These are phyloP conservation scores for Agrochola lota DNA, from an alignment of 2,888 invertebrate genomes.

Conservation along the genomic window DNA sequence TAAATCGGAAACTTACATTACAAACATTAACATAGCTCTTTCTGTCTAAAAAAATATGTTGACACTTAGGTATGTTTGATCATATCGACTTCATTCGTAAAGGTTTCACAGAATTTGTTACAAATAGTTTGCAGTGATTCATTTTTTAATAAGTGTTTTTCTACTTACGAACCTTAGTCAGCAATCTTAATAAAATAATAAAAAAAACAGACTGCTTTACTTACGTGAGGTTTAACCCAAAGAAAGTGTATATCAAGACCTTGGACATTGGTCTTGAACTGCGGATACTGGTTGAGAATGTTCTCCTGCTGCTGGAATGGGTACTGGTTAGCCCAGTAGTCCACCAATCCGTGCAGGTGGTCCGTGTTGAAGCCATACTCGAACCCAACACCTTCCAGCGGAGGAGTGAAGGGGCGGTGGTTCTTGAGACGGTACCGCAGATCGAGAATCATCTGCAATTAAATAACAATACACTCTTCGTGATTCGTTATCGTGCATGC, in stretches of 20 bases:
- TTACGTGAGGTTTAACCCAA: slow-evolving; percentile 50
- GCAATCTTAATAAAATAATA: not conserved
- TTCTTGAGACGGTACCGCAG: slow-evolving; percentile 76
- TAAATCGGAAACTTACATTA: too few species aligned
- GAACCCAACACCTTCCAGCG: slow-evolving; percentile 93
- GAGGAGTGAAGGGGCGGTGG: slow-evolving; percentile 81
- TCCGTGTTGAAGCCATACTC: slow-evolving; percentile 95
- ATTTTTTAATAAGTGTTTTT: too few species aligned
- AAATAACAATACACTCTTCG: not conserved
- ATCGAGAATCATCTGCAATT: slow-evolving; percentile 78
- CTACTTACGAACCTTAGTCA: too few species aligned
- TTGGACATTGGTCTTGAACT: slow-evolving; percentile 94
- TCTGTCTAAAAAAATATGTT: too few species aligned
- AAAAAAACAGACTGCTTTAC: not conserved
- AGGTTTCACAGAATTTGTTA: too few species aligned
- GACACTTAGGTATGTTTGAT: too few species aligned
- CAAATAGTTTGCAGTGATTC: too few species aligned
- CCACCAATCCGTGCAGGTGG: slow-evolving; percentile 91
- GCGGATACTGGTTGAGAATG: slow-evolving; percentile 93
- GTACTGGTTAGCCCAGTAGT: slow-evolving; percentile 94
- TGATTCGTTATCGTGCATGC: too few species aligned
- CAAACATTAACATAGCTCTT: too few species aligned
- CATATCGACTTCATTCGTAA: too few species aligned
- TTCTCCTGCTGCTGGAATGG: slow-evolving; percentile 91
- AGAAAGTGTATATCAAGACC: slow-evolving; percentile 91